Evolutionary conservation across 2,888 invertebrate species (phyloP), one percentile per base, ranked within the genome.

Genomic region (Oscheius onirici): DNA sequence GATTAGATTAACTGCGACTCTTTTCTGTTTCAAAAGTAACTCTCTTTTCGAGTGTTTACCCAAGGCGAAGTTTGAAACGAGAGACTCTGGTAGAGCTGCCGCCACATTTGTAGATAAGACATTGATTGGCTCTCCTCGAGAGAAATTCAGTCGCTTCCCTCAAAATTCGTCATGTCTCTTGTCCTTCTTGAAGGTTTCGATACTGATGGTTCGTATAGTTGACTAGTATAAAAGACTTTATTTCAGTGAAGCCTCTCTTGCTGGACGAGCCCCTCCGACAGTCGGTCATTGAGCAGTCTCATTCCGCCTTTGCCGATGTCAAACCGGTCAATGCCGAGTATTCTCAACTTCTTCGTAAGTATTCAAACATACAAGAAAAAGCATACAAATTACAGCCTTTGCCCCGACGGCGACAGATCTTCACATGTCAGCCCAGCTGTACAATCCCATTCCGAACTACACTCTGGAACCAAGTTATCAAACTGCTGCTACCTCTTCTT

Each of bases 201-300:
- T 17, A 55, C 13, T 26, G 41, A 41, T n/a, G 58, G 58, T 58
- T n/a, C 3, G 57, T 40, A 20, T 57, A 34, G 3, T 34, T 34
- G 3, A 6, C 8, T 34, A 34, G 34, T 34, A 0, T 34, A 34
- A 34, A 34, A 8, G 8, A 6, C 20, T 24, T 24, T 6, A 1
- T 24, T 66, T 66, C 66, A 66, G 57, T 68, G 44, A 68, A 68
- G 20, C 22, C 26, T 24, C 22, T 46, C 15, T 10, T 28, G 15
- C 13, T 69, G 60, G 41, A 41, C 11, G 51, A 49, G 17, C 41
- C 66, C 15, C 63, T 44, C 15, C 54, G 71, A 10, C 65, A 65
- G 51, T 57, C 65, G 11, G 71, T 71, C 26, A 71, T 71, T 15
- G 71, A 71, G 54, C 70, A 70, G 43, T 40, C 69, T 11, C 55